Base-by-base conservation (phyloP, 1,140 invertebrate species). In the Gonatopus flavifemur region DNA sequence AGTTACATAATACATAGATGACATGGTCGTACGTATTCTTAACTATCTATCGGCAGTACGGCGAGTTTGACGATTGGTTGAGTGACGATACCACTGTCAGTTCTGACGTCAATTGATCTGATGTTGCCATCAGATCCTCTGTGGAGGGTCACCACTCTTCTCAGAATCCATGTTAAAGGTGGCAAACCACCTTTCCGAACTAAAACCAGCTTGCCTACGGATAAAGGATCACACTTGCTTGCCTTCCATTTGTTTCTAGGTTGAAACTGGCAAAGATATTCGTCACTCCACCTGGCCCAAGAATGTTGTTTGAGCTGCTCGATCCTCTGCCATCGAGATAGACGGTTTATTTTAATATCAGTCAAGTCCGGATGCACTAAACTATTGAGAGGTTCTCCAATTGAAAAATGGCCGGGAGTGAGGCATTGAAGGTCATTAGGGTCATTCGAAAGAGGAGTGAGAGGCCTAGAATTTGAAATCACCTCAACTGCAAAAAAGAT, bases 271-370 rank as follows among this genome's bases (percentile, higher is more conserved):
- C 1, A 25, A 7, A 46, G 28, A 36, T 46, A 46, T 37, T 46
- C 43, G 3, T 21, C 35, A 28, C n/a, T n/a, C 43, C 43, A 46
- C 25, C 43, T 13, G 13, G 15, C 16, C 43, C 43, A 36, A 24
- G 36, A 46, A 13, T 36, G 8, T 33, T 36, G 4, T 46, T 28
- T 22, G 3, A 46, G n/a, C 19, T 36, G 32, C 18, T 4, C 0
- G 3, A 46, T 22, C 3, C 5, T 21, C 36, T 36, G 13, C 30
- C 32, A 46, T 3, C 2, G 2, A 8, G 32, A 16, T 12, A 46
- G 18, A 13, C 15, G 21, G 20, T 46, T 46, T 5, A 10, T 18
- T 25, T 1, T 5, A 16, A 46, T 1, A 3, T 22, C 3, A 1
- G n/a, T 15, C 12, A 12, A 18, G 3, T 46, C 44, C n/a, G 2